Evolutionary conservation across 1,140 invertebrate species (phyloP), one percentile per base, ranked within the genome.

Genomic region (Drosophila arawakana): DNA sequence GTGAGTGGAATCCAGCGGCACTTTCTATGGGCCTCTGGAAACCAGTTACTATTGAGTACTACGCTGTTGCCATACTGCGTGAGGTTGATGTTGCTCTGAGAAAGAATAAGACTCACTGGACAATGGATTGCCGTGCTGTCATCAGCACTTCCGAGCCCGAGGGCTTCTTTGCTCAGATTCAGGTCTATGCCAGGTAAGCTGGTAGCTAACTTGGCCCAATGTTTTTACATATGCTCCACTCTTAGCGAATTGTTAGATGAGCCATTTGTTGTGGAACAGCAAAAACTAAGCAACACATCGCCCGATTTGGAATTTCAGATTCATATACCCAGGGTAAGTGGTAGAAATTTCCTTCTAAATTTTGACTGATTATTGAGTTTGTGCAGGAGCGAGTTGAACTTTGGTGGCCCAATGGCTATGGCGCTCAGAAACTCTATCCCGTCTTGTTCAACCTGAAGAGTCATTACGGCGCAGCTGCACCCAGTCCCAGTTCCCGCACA

Each of bases 1-100:
- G 98, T 97, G 98, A 99, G 92, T 99, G 98, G 98, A 98, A 98
- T 41, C 98, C 98, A 7, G 96, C 98, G 0, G 98, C 98, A 75
- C 97, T 98, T 0, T 98, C 97, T 1, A 94, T 96, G 57, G 98
- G 98, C 78, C 96, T 99, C 47, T 99, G 98, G 94, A 94, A 94
- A 88, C 77, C 92, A 3, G 93, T 94, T 3, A 89, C 81, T 30
- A 82, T 95, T 10, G 94, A 95, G 81, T 93, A 93, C 49, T 94
- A 93, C 61, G 85, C 94, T 35, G 76, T 91, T 1, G 92, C 93
- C 2, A 91, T 94, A 6, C 93, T 95, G 52, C 90, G 94, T 59
- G 93, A 94, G 58, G 78, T 95, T 0, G 93, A 93, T 62, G 93
- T 93, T 30, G 90, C 93, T 8, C 91, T 92, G 0, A 78, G 79